Conservation (phyloP, 2,113 vertebrate species). For the Mystacornis crossleyi region DNA sequence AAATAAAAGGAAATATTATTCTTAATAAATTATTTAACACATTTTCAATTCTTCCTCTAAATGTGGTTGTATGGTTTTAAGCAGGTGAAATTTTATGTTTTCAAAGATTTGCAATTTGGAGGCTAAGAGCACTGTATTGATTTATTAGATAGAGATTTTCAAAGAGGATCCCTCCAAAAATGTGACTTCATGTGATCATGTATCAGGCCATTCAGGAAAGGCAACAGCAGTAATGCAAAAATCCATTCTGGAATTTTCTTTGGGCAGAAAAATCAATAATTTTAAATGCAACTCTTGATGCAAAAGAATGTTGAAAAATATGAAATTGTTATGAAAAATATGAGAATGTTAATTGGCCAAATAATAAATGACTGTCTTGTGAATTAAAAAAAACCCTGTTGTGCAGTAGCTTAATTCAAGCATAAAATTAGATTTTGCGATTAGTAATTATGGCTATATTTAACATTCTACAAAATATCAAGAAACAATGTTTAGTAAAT, state of each 20-base stretch:
- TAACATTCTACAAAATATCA: neutral
- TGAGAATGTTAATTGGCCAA: neutral
- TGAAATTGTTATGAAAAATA: too few relatives aligned
- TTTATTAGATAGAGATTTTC: neutral
- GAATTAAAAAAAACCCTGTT: neutral
- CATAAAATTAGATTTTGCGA: conserved; percentile 44
- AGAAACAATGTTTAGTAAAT: neutral
- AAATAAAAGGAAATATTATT: neutral
- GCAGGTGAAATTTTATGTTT: too few relatives aligned
- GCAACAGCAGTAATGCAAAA: neutral
- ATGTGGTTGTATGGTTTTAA: too few relatives aligned
- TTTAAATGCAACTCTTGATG: neutral
- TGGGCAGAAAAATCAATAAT: neutral
- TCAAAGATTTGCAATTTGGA: too few relatives aligned
- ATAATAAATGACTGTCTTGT: neutral
- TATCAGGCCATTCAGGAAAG: neutral
- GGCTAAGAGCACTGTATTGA: too few relatives aligned
- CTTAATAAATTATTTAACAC: too few relatives aligned
- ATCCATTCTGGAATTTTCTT: neutral
- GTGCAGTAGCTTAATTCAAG: neutral
- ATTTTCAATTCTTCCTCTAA: too few relatives aligned
- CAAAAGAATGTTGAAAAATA: neutral
- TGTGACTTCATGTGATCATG: neutral
- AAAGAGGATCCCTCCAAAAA: neutral
- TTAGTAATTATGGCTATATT: neutral